phyloP scores from a whole-genome alignment of 2,888 invertebrate species.

The Rhogogaster chlorosoma region DNA sequence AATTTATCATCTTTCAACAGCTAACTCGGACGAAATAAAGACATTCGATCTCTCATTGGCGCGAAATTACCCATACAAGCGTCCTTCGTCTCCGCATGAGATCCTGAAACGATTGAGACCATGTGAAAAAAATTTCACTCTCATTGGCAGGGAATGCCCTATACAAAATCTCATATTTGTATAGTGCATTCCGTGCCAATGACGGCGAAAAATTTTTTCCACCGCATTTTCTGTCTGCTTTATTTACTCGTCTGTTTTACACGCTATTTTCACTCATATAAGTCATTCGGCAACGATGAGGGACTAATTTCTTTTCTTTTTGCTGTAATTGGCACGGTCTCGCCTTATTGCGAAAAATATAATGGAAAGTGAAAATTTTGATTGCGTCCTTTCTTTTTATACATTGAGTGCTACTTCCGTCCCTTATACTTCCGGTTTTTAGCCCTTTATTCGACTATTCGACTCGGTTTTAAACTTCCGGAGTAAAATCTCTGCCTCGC shows the following conservation, averaged over 20 bases:
- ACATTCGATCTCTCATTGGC: background rate
- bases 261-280: background rate
- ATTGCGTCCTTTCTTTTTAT: conserved; percentile 8
- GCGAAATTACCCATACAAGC: background rate
- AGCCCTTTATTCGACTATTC: conserved; percentile 32
- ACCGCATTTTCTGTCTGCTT: background rate
- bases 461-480: conserved; percentile 21
- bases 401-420: conserved; percentile 17
- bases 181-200: background rate
- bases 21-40: background rate
- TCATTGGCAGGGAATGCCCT: background rate
- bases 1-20: background rate
- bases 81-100: background rate
- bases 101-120: background rate
- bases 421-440: conserved; percentile 2
- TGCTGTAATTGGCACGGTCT: background rate
- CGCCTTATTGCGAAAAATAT: background rate
- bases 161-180: background rate
- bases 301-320: background rate
- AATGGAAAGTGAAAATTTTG: background rate
- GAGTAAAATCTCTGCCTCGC: background rate
- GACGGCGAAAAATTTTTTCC: background rate
- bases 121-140: background rate
- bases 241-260: background rate
- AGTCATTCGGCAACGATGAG: background rate